phyloP scores from a whole-genome alignment of 2,888 invertebrate species.

The Morpho deidamia region DNA sequence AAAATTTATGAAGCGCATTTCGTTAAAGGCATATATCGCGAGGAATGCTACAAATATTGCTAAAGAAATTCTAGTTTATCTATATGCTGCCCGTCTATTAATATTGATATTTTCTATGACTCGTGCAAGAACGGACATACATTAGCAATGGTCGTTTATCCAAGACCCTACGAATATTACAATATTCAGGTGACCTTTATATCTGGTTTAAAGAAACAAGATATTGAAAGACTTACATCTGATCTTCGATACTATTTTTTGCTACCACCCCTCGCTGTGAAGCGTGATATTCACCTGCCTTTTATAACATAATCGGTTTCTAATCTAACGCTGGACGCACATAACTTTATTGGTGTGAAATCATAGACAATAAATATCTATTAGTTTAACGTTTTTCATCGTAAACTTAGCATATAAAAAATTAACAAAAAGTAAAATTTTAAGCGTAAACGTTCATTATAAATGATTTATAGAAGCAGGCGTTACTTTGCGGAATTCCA shows the following conservation, averaged over 20 bases:
- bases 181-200: not conserved
- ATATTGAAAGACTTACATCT: not conserved
- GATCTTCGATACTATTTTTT: conserved; percentile 1
- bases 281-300: conserved; percentile 7
- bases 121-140: too few species aligned
- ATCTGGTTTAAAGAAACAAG: not conserved
- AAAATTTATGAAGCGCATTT: too few species aligned
- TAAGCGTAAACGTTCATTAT: too few species aligned
- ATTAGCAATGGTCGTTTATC: too few species aligned
- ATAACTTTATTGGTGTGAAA: conserved; percentile 4
- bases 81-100: too few species aligned
- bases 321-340: conserved; percentile 2
- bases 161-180: not conserved
- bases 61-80: too few species aligned
- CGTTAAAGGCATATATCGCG: too few species aligned
- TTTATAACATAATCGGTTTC: conserved; percentile 5
- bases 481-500: too few species aligned
- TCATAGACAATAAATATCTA: conserved; percentile 4
- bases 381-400: not conserved
- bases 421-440: too few species aligned
- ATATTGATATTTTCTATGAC: too few species aligned
- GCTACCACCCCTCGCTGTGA: conserved; percentile 1
- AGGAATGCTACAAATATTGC: too few species aligned
- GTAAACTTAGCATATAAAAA: not conserved
- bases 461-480: too few species aligned